Evolutionary conservation across 53 echinoderm and acorn worm species (phyloP).

Genomic region (Arbacia lixula): DNA sequence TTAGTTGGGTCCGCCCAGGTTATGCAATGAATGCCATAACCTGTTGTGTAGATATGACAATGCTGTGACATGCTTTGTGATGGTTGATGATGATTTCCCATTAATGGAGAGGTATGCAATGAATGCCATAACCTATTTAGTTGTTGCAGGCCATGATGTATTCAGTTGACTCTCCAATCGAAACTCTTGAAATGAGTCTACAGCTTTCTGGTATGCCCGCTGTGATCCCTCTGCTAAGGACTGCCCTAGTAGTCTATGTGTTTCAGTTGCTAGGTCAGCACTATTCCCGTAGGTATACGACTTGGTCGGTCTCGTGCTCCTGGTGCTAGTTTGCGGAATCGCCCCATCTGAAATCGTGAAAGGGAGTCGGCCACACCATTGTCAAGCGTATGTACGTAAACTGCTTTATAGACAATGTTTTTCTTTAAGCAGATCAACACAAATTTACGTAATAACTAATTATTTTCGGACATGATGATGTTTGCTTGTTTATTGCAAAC

Average conservation of each 20-base stretch:
- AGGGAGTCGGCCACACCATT: conserved; percentile 59
- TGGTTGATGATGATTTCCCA: no score
- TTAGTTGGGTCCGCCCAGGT: no score
- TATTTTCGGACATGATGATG: conserved; percentile 19
- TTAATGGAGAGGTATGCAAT: no score
- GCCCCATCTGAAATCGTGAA: conserved; percentile 54
- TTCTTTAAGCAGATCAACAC: conserved; percentile 49
- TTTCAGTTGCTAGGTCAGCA: conserved; percentile 37
- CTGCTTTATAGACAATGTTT: conserved; percentile 32
- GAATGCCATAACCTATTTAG: neutral
- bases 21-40: no score
- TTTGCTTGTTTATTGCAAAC: conserved; percentile 52
- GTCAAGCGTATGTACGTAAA: conserved; percentile 11
- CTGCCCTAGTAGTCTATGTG: conserved; percentile 29
- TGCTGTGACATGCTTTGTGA: no score
- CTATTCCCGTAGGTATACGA: neutral
- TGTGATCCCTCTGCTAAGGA: conserved; percentile 32
- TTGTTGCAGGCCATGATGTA: conserved; percentile 7
- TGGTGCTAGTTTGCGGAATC: conserved; percentile 56
- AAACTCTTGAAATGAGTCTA: conserved; percentile 36
- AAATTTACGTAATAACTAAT: conserved; percentile 57
- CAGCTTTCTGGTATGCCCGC: conserved; percentile 9
- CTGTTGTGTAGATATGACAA: no score
- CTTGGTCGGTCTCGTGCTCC: neutral
- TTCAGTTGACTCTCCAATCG: neutral